phyloP scores from a whole-genome alignment of 2,888 invertebrate genomes.

The Cyaniris semiargus region DNA sequence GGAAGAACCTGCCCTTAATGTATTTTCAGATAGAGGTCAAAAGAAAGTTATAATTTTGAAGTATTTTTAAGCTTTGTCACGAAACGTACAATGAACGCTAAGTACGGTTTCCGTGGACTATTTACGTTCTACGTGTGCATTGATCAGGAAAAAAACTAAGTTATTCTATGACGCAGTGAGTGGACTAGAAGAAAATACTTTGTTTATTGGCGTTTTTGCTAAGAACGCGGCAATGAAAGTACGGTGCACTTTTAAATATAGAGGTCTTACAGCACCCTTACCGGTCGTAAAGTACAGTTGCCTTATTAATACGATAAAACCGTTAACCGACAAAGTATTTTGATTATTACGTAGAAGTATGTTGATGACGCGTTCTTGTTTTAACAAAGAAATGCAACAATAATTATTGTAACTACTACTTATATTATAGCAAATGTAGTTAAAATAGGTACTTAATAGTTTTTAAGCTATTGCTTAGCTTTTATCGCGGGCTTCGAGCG shows the following conservation, averaged over 20 bases:
- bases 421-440: no score
- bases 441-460: no score
- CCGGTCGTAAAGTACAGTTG: conserved; percentile 48
- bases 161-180: neutral
- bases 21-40: neutral
- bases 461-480: no score
- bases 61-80: neutral
- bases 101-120: neutral
- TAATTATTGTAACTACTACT: no score
- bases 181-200: neutral
- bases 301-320: conserved; percentile 7
- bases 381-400: no score
- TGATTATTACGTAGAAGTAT: neutral
- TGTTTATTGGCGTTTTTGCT: conserved; percentile 52
- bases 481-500: no score
- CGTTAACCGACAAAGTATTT: conserved; percentile 11
- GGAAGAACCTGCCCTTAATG: no score
- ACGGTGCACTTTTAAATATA: conserved; percentile 49
- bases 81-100: neutral
- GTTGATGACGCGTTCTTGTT: neutral
- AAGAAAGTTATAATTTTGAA: neutral
- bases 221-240: conserved; percentile 60
- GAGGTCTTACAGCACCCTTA: conserved; percentile 49
- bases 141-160: neutral
- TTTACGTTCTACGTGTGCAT: neutral